Evolutionary conservation across 1,140 invertebrate genomes (phyloP).

Genomic region (Cotesia glomerata): DNA sequence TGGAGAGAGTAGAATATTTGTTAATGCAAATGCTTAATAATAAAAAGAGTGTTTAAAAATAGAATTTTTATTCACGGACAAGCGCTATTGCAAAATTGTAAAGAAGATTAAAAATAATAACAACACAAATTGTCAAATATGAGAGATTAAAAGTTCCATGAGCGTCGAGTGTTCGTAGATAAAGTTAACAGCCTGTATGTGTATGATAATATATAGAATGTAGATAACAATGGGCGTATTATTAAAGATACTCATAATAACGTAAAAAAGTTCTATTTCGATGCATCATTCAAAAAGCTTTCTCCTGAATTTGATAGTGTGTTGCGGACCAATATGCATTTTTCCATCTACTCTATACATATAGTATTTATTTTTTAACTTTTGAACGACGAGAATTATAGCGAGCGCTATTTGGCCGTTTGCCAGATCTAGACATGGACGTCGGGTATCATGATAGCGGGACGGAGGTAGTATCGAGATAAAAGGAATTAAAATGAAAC

Average conservation of each 20-base stretch:
- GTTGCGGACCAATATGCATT: slow-evolving; percentile 14
- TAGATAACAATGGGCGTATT: background rate
- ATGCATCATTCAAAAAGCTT: slow-evolving; percentile 11
- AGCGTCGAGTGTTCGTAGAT: too few species aligned
- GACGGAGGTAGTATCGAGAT: background rate
- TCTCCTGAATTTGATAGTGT: background rate
- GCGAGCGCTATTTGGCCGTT: slow-evolving; percentile 16
- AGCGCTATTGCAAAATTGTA: too few species aligned
- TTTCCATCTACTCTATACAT: background rate
- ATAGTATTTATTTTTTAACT: too few species aligned
- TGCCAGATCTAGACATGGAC: slow-evolving; percentile 3
- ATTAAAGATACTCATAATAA: background rate
- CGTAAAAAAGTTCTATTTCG: slow-evolving; percentile 18
- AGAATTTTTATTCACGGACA: too few species aligned
- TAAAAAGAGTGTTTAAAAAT: too few species aligned
- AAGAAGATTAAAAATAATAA: too few species aligned
- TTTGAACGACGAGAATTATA: slow-evolving; percentile 19
- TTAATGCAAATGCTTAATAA: too few species aligned
- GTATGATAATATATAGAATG: background rate
- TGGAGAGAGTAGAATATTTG: too few species aligned
- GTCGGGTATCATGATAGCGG: too few species aligned
- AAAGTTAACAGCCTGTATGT: too few species aligned
- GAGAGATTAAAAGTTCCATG: too few species aligned
- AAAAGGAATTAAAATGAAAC: slow-evolving; percentile 5
- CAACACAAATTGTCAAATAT: too few species aligned